phyloP scores from a whole-genome alignment of 2,797 vertebrate species.

The Adrianichthys oophorus region DNA sequence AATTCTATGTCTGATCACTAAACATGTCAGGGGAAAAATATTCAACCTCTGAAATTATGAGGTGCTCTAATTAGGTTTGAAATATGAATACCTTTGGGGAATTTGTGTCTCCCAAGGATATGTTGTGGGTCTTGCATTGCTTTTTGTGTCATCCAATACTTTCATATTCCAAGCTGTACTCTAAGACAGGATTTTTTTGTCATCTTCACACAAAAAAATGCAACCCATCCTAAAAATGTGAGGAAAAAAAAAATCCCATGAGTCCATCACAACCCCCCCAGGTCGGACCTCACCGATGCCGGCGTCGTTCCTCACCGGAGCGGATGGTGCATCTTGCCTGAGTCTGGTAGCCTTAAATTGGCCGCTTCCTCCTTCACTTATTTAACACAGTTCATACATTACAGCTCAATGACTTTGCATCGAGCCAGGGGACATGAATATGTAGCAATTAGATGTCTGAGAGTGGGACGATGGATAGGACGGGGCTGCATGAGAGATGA shows the following conservation, averaged over 20 bases:
- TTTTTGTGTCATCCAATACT: too few relatives aligned
- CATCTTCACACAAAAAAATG: background rate
- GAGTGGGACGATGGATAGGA: constrained; percentile 20
- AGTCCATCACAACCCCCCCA: constrained; percentile 45
- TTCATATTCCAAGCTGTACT: too few relatives aligned
- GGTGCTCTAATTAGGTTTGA: too few relatives aligned
- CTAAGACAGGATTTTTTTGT: background rate
- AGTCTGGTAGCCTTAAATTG: constrained; percentile 44
- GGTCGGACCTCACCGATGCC: constrained; percentile 22
- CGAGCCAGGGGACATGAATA: constrained; percentile 59
- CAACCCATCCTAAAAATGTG: background rate
- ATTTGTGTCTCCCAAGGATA: too few relatives aligned
- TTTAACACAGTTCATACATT: constrained; percentile 58
- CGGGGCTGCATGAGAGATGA: constrained; percentile 4
- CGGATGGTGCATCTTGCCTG: constrained; percentile 61
- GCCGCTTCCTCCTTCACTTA: constrained; percentile 56
- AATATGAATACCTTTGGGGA: too few relatives aligned
- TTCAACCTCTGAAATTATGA: too few relatives aligned
- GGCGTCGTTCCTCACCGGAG: constrained; percentile 18
- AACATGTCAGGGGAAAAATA: too few relatives aligned
- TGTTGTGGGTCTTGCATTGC: too few relatives aligned
- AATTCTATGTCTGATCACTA: too few relatives aligned
- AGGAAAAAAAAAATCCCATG: constrained; percentile 13
- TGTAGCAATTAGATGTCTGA: constrained; percentile 32
- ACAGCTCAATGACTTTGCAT: constrained; percentile 64